A percentile compares a stretch with the other conserved stretches of the same genome.
phyloP scores from a whole-genome alignment of 1,140 invertebrate genomes.

The Andrena cerasifolii region DNA sequence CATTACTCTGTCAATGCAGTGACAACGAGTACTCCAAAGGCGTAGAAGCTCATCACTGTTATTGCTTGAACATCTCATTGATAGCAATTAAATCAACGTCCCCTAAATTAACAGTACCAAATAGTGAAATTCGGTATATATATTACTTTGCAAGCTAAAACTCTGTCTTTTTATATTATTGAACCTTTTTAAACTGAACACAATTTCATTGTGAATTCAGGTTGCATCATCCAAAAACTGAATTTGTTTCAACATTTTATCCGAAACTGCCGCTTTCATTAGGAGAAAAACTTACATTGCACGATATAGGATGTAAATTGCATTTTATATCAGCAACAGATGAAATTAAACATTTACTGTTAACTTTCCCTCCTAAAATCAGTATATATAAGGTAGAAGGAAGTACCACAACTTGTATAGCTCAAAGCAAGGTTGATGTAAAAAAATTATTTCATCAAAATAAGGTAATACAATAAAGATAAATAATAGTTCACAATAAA shows the following conservation, averaged over 20 bases:
- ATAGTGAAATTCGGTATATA: conserved; percentile 75
- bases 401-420: conserved; percentile 66
- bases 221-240: conserved; percentile 81
- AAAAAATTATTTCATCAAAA: conserved; percentile 68
- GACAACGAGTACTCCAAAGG: conserved; percentile 57
- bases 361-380: conserved; percentile 77
- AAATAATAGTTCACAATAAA: neutral
- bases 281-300: conserved; percentile 72
- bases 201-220: conserved; percentile 57
- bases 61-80: conserved; percentile 71
- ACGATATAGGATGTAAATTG: conserved; percentile 79
- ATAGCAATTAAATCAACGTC: conserved; percentile 68
- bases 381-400: conserved; percentile 74
- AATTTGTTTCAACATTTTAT: conserved; percentile 69
- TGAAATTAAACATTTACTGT: conserved; percentile 76
- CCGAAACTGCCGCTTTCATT: conserved; percentile 62
- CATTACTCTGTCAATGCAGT: conserved; percentile 24
- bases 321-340: conserved; percentile 78
- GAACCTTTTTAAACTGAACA: neutral
- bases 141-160: conserved; percentile 21
- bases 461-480: conserved; percentile 64
- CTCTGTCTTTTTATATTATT: conserved; percentile 10
- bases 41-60: conserved; percentile 73
- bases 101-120: conserved; percentile 57
- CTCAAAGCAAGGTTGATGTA: conserved; percentile 69